Evolutionary conservation across 2,888 invertebrate species (phyloP), one percentile per base, ranked within the genome.

Genomic region (Drosophila meridionalis): DNA sequence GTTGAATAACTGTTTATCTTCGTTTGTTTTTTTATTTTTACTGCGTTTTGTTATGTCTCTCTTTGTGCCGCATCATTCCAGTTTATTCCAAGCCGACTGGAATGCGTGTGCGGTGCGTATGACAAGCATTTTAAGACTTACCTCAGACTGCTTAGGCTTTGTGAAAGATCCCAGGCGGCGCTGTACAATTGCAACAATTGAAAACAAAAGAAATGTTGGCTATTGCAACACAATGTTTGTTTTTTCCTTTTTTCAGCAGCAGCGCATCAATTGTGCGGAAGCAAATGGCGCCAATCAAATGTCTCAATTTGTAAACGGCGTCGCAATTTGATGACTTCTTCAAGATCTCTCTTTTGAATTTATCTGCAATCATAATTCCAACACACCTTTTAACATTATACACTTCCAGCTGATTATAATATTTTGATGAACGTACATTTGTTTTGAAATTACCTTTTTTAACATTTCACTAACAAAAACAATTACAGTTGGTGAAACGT

Each of bases 1-100:
- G 76, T 85, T 88, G 81, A 71, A 79, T 80, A 88, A 83, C 77
- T 62, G 59, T 30, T 45, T 32, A 32, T n/a, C 20, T 20, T 20
- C 34, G 9, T 48, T 28, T 40, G 5, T 20, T 20, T 20, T 20
- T 20, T 5, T n/a, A 3, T n/a, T 28, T 55, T 57, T 52, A 40
- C 48, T 48, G 38, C 40, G 48, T 58, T 57, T 66, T 52, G 56
- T 45, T 30, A 52, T 50, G 42, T 28, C 12, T 40, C 34, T 45
- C 48, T 57, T 59, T 53, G 40, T 66, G 78, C 69, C 64, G 61
- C 63, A 74, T 78, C 68, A 80, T 56, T 73, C 62, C 64, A 55
- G 55, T 36, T 52, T 26, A 52, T 36, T 42, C 56, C 42, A 42
- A 9, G 53, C 59, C 48, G 26, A 32, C 32, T 60, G 60, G 63